Evolutionary conservation across 1,140 invertebrate genomes (phyloP), one percentile per base, ranked within the genome.

Genomic region (Thereuonema tuberculata): DNA sequence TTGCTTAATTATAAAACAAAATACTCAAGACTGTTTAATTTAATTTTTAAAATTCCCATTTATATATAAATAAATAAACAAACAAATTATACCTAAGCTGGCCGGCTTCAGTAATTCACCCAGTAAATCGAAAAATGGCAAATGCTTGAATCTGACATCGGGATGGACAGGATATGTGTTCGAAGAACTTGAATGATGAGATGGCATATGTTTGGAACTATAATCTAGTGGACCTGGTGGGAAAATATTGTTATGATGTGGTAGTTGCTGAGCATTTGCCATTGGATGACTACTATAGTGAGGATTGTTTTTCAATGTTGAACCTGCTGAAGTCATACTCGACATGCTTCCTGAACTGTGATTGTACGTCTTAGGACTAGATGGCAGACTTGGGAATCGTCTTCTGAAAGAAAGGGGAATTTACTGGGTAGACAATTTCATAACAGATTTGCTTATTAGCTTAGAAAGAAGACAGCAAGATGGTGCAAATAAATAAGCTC

Each of bases 51-150:
- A n/a, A n/a, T n/a, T n/a, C n/a, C n/a, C n/a, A n/a, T n/a, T n/a
- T n/a, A n/a, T n/a, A n/a, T n/a, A n/a, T n/a, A n/a, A n/a, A n/a
- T n/a, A n/a, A n/a, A n/a, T n/a, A n/a, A n/a, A n/a, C n/a, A n/a
- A n/a, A n/a, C n/a, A n/a, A 37, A 37, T 9, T 5, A 37, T 70
- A 80, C 78, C 70, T 67, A 95, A 78, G 67, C 85, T 88, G 5
- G 89, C 89, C 1, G 93, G 92, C 75, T 93, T 92, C 59, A 96
- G 75, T 9, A 96, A 75, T 72, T 93, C 90, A 25, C 80, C 84
- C 46, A 92, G 68, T 61, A 92, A 78, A 72, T 97, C 93, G 73
- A 89, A 98, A 73, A 97, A 98, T 15, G 93, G 92, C 47, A 98
- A 76, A 70, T 81, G 84, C 72, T 91, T 93, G 60, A 96, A 82